Conservation (phyloP, 2,113 vertebrate species). For the Mus musculus region DNA sequence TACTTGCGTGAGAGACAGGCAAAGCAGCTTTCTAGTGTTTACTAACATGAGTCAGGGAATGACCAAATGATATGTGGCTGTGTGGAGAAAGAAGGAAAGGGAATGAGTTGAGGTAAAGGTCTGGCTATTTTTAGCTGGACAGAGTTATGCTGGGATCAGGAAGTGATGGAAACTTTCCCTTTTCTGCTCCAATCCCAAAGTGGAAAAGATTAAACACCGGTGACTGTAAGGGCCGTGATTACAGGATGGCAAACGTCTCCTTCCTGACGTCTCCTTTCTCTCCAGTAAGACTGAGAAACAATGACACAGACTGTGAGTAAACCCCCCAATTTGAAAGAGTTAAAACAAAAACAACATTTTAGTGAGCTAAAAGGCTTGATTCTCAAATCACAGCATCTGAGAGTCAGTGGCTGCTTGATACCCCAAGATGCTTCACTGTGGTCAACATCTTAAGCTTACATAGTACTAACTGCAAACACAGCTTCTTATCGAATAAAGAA, state of each 20-base stretch:
- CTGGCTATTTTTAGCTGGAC: constrained; percentile 73
- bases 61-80: constrained; percentile 55
- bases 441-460: neutral
- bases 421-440: neutral
- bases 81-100: constrained; percentile 64
- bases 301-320: constrained; percentile 33
- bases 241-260: constrained; percentile 44
- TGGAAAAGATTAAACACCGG: constrained; percentile 69
- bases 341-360: neutral
- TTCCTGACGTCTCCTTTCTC: neutral
- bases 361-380: neutral
- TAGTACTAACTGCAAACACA: neutral
- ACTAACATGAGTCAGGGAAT: constrained; percentile 84
- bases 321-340: neutral
- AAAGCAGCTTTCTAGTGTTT: constrained; percentile 70
- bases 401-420: neutral
- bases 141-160: constrained; percentile 47
- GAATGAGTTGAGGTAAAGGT: constrained; percentile 34
- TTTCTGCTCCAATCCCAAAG: constrained; percentile 69
- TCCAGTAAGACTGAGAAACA: constrained; percentile 6
- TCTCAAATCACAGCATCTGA: neutral
- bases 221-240: constrained; percentile 58
- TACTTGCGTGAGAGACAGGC: neutral
- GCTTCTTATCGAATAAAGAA: neutral
- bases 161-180: constrained; percentile 76